Evolutionary conservation across 2,113 vertebrate species (phyloP), one percentile per base, ranked within the genome.

Genomic region (Eupsittula cactorum): DNA sequence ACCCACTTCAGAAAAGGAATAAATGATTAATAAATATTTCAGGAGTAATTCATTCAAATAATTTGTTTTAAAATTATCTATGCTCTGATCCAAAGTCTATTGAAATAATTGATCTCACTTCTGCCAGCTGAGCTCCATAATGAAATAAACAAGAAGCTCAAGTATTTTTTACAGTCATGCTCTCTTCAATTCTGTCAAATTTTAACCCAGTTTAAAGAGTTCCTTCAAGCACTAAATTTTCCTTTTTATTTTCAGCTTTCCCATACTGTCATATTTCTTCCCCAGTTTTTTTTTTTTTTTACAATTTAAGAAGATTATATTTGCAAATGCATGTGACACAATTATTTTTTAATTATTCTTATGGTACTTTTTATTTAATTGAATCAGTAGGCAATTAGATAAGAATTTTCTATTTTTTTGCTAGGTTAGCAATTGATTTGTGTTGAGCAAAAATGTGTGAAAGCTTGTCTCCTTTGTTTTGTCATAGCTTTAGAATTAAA

Each of bases 21-120:
- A 93, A 86, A 85, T 39, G 7, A 69, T 64, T 91, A 86, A 88
- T 93, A 94, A 94, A 86, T 91, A 96, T 90, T 95, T 90, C 49
- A 92, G 27, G 44, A 94, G 16, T 74, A 91, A 91, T 91, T 74
- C 0, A 63, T 85, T 95, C 44, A 87, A 90, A 94, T 74, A 73
- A 91, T 93, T 93, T 82, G 50, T 90, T 96, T 85, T 52, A n/a
- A 88, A 90, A 88, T 85, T 82, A 69, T 80, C 44, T 59, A 11
- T 79, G 41, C 6, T 29, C 2, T 77, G 69, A 65, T 74, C 74
- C 31, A 77, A 87, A 85, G 12, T 16, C 39, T 53, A 24, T 47
- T 65, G 70, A 87, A 94, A 92, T 92, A 92, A 87, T 76, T 85
- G 81, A 87, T 87, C 65, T 85, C 28, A 47, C 5, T 73, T 75